Base-by-base conservation (phyloP, 2,113 vertebrate species). In the Theristicus caerulescens region DNA sequence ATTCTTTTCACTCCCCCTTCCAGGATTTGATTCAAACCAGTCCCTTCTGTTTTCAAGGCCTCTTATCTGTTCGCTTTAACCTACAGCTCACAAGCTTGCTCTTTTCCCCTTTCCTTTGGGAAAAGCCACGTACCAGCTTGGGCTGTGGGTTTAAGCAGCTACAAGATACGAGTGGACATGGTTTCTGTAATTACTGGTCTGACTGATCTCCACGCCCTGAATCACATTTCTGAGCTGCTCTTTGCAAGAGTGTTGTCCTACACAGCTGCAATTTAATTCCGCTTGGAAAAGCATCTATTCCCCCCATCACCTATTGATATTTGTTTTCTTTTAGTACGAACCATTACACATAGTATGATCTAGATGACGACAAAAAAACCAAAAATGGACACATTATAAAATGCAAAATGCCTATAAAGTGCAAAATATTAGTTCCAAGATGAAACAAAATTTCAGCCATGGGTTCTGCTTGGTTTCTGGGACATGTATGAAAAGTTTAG, bases 381-480 rank as follows among this genome's bases (percentile, higher is more conserved):
- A 32, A 72, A n/a, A 1, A 0, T 0, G 0, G 27, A n/a, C 9
- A n/a, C 0, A 0, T 25, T 21, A 26, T n/a, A 71, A 76, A 34
- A 42, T 5, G 2, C 18, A 38, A 80, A 38, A 25, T 16, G 5
- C 8, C 13, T 27, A n/a, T 13, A 1, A 66, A 88, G 13, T 10
- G 8, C 14, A 65, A 73, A 80, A 29, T 27, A 65, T 4, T 11
- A 11, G 19, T 82, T 86, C 21, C 9, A 51, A 82, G 38, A 29
- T 13, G 1, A 76, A 83, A 52, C 2, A 20, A 87, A 54, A 12
- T 1, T 5, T 18, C 65, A 89, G 19, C 25, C 6, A 4, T 34
- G 46, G 16, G 31, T 46, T 88, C 64, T 66, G 18, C 51, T 81
- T 1, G 1, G 65, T 73, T 85, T 82, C 42, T 79, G 34, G 57